Percentiles rank a stretch among this genome's conserved stretches.
These are phyloP conservation scores for Neoseiulus cucumeris DNA, from an alignment of 1,140 invertebrate genomes.

Conservation along the genomic window DNA sequence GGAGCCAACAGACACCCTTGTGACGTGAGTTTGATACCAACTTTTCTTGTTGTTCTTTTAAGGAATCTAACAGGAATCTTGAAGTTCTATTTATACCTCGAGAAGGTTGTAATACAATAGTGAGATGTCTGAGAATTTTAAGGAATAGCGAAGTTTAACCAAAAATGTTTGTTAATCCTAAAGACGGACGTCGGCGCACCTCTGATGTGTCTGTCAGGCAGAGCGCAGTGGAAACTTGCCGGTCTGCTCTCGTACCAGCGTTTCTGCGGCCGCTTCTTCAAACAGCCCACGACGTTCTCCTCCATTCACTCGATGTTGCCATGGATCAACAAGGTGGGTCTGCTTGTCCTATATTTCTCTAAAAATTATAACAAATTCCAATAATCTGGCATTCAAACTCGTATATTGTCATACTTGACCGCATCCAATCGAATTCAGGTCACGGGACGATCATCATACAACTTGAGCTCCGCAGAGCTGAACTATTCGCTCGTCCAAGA, in stretches of 20 bases:
- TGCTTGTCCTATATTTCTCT: no score
- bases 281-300: neutral
- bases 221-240: neutral
- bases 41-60: neutral
- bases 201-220: neutral
- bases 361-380: no score
- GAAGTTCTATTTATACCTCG: neutral
- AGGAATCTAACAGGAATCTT: neutral
- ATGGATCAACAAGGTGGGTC: neutral
- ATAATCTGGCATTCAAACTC: no score
- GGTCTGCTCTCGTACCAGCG: neutral
- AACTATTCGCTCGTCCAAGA: no score
- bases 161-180: no score
- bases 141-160: no score
- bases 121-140: neutral
- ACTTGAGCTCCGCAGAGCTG: no score
- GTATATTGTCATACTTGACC: no score
- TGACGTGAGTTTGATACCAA: neutral
- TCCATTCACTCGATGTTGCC: neutral
- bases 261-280: neutral
- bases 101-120: neutral
- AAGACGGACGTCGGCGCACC: neutral
- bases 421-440: no score
- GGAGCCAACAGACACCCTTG: neutral
- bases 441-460: no score